Evolutionary conservation across 2,113 vertebrate species (phyloP), one percentile per base, ranked within the genome.

Genomic region (Onychorhynchus coronatus): DNA sequence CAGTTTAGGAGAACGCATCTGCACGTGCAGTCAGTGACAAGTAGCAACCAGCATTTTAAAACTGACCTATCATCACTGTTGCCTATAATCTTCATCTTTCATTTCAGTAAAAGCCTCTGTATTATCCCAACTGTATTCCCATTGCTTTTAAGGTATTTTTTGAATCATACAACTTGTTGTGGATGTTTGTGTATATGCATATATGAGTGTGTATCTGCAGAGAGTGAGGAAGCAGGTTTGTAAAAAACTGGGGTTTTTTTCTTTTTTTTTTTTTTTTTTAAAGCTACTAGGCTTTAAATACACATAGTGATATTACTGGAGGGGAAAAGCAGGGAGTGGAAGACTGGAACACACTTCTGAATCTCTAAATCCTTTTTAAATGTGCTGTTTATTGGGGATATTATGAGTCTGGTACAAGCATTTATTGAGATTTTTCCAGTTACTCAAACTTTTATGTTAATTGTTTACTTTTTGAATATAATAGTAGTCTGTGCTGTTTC

Each of bases 31-130:
- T 96, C 92, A 91, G 93, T 97, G 96, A 94, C 89, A 97, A 97
- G 94, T 86, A 96, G 91, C 93, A 96, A 71, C 74, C 83, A 95
- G 87, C 91, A 77, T 97, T 97, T 97, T 87, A 90, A 95, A 97
- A 97, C 47, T 95, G 96, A 96, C 96, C 96, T 97, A 97, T 97
- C 96, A 89, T 97, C 91, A 80, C 87, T 97, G 61, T 97, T 98
- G 97, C 92, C 95, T 96, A 24, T 94, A 95, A 96, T 95, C 91
- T 91, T 97, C 49, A 7, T 89, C 85, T 96, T 96, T 97, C 94
- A 96, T 98, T 97, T 93, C 91, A 94, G 94, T 95, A 96, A 98
- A 97, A 97, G 92, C 96, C 65, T 95, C 79, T 94, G 68, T 92
- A 14, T 97, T 97, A 92, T 81, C 75, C 79, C 49, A 97, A 88